Evolutionary conservation across 2,113 vertebrate genomes (phyloP).

Genomic region (Leucoraja erinaceus): DNA sequence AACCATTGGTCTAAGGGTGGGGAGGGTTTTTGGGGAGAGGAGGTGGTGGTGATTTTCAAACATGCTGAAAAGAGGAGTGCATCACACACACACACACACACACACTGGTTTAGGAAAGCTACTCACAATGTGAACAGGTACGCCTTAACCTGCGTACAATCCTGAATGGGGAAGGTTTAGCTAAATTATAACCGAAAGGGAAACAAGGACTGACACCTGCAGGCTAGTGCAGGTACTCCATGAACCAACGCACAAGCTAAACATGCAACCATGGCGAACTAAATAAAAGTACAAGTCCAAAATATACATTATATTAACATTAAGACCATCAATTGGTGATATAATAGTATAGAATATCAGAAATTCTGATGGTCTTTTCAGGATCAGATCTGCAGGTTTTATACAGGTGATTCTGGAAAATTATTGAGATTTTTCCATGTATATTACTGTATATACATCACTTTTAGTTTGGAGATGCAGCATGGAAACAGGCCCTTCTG

Average conservation of each 20-base stretch:
- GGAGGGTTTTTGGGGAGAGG: not conserved
- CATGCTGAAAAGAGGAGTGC: slow-evolving; percentile 11
- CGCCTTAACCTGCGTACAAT: slow-evolving; percentile 51
- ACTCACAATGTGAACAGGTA: slow-evolving; percentile 47
- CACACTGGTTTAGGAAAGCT: slow-evolving; percentile 19
- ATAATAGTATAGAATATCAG: not conserved
- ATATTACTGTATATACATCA: not conserved
- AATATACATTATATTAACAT: not conserved
- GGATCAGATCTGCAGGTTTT: not conserved
- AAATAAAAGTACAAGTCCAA: not conserved
- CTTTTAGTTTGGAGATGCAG: too few relatives aligned
- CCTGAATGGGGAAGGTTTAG: slow-evolving; percentile 48
- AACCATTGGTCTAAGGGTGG: not conserved
- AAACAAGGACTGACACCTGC: slow-evolving; percentile 38
- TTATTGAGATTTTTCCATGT: not conserved
- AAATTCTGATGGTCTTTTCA: not conserved
- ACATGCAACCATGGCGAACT: not conserved
- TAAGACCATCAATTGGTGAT: not conserved
- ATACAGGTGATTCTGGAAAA: not conserved
- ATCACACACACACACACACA: slow-evolving; percentile 9
- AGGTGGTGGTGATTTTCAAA: not conserved
- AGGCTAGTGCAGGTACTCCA: not conserved
- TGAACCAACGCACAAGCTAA: not conserved
- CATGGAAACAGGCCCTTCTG: too few relatives aligned
- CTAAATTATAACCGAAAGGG: slow-evolving; percentile 49